Evolutionary conservation across 2,888 invertebrate species (phyloP).

Genomic region (Operophtera brumata): DNA sequence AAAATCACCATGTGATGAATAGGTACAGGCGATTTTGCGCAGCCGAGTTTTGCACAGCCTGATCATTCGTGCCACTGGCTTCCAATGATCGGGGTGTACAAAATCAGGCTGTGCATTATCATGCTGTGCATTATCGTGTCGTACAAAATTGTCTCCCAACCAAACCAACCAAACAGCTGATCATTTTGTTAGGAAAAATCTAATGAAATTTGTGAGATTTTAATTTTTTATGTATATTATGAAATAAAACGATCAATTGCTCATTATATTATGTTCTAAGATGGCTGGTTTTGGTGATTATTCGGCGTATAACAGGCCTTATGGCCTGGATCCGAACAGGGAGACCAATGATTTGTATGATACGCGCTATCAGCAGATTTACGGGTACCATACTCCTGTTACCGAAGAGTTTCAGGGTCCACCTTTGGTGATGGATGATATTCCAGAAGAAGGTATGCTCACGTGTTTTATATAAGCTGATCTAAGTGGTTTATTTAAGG

Average conservation of each 20-base stretch:
- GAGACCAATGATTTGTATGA: conserved; percentile 74
- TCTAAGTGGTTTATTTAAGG: neutral
- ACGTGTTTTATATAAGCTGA: neutral
- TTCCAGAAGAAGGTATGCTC: conserved; percentile 65
- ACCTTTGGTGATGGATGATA: conserved; percentile 73
- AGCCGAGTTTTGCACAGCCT: no score
- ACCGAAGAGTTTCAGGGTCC: conserved; percentile 76
- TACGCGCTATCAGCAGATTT: conserved; percentile 75
- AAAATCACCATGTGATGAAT: no score
- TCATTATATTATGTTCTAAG: conserved; percentile 27
- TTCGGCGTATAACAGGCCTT: conserved; percentile 69
- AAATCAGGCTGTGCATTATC: no score
- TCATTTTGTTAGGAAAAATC: neutral
- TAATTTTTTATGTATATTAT: conserved; percentile 19
- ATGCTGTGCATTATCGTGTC: no score
- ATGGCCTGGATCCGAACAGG: conserved; percentile 67
- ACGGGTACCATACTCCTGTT: conserved; percentile 73
- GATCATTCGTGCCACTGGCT: no score
- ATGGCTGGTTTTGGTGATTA: conserved; percentile 78
- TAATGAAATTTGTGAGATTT: neutral
- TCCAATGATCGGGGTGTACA: no score
- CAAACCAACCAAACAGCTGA: neutral
- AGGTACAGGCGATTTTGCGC: no score
- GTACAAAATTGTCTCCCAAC: no score
- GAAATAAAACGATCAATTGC: conserved; percentile 19